Evolutionary conservation across 2,797 vertebrate genomes (phyloP), one percentile per base, ranked within the genome.

Genomic region (Lates japonicus): DNA sequence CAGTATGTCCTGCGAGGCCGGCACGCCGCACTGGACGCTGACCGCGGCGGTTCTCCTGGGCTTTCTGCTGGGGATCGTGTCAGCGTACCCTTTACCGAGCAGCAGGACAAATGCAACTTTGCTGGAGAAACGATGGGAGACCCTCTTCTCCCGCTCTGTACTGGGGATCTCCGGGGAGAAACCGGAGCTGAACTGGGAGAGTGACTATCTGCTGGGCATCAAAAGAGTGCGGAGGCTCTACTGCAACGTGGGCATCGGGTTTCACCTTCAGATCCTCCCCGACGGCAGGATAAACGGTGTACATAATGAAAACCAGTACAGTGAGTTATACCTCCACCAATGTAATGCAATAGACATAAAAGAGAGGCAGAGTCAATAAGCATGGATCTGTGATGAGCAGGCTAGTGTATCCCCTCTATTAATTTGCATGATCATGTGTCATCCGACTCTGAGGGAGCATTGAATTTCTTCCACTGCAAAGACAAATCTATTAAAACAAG

Each of bases 161-260:
- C 94, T 97, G 87, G 96, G 97, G 86, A 95, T 98, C 86, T 95
- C 97, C 88, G 96, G 96, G 92, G 96, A 97, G 91, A 96, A 95
- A 81, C 94, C 97, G 81, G 96, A 97, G 87, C 95, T 94, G 91
- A 97, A 95, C 90, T 98, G 97, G 97, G 97, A 98, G 92, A 97
- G 93, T 74, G 97, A 98, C 95, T 98, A 99, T 94, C 95, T 99
- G 96, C 96, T 97, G 96, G 98, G 98, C 88, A 98, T 99, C 95
- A 98, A 97, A 92, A 93, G 98, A 91, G 96, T 97, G 91, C 95
- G 97, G 94, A 97, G 97, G 94, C 97, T 99, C 90, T 99, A 99
- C 96, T 99, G 98, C 97, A 98, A 98, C 93, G 97, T 98, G 94
- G 98, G 98, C 95, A 99, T 99, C 94, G 98, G 98, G 94, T 99